Base-by-base conservation (phyloP, 2,888 invertebrate species). In the Brassicogethes aeneus region DNA sequence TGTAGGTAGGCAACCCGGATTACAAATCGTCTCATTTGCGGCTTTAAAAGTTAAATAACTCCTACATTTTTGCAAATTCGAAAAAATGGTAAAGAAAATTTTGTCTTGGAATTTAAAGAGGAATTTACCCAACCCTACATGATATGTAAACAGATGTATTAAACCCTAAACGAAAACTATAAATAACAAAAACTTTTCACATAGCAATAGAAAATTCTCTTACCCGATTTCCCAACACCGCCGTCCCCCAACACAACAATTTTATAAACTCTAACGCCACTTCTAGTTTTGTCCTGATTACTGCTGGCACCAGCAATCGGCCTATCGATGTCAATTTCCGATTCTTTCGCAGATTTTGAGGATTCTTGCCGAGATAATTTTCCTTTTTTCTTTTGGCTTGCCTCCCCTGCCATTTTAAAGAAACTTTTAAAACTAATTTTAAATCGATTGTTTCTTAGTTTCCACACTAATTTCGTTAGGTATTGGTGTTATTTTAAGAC, bases 211-310 rank as follows among this genome's bases (percentile, higher is more conserved):
- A n/a, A n/a, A n/a, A n/a, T 23, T 5, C 5, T 23, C 23, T 23
- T 69, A 82, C 83, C 84, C 64, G 91, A 91, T 73, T 92, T 92
- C 62, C 92, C 92, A 53, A 92, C 91, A 50, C 91, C 92, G 34
- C 91, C 92, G 70, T 91, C 92, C 36, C 91, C 91, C 41, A 92
- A 74, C 54, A 92, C 89, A 47, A 92, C 92, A 61, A 91, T 85
- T 70, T 90, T 91, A 71, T 88, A 92, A 51, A 88, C 85, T 51
- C 87, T 76, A 54, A 85, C 74, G 23, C 85, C 85, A 59, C 83
- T 77, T 53, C 74, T 67, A 30, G 70, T 71, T 41, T 70, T 72
- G 35, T 58, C 59, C 42, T 64, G 60, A 36, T 58, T 54, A 44
- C 53, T 61, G 42, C 60, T 61, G 16, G 56, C 56, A 37, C 61